Evolutionary conservation across 2,797 vertebrate species (phyloP), one percentile per base, ranked within the genome.

Genomic region (Acanthornis magna): DNA sequence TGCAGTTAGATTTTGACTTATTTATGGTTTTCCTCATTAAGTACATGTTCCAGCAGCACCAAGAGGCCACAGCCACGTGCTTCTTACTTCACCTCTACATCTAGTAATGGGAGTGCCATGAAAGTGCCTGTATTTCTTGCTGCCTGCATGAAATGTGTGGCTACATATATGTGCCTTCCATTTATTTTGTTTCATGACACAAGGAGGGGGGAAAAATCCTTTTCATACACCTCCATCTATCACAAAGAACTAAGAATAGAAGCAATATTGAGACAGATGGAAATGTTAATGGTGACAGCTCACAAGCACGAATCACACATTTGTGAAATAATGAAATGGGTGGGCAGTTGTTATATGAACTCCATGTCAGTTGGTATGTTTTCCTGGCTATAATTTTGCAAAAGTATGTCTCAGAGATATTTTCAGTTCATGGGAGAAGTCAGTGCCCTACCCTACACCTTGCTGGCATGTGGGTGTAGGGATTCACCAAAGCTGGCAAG

Each of bases 261-360:
- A 97, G 95, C 92, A 97, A 96, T 94, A 96, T 95, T 93, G 94
- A 97, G 95, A 93, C 97, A 97, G 97, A 97, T 97, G 96, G 97
- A 96, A 97, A 96, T 96, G 97, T 86, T 96, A 96, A 94, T 91
- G 19, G 95, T 96, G 96, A 97, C 97, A 97, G 97, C 94, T 97
- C 97, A 96, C 95, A 96, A 95, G 97, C 95, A 95, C 91, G 85
- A 96, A 97, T 96, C 96, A 92, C 96, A 97, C 96, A 96, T 97
- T 97, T 95, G 95, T 94, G 97, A 91, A 97, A 97, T 96, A 97
- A 97, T 96, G 94, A 95, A 96, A 96, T 70, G 96, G 97, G 97
- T 97, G 97, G 97, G 97, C 95, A 95, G 96, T 96, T 96, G 96
- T 97, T 97, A 97, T 55, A 84, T 92, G 95, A 95, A 97, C 96